Base-by-base conservation (phyloP, 1,140 invertebrate species). In the Goniozus legneri region DNA sequence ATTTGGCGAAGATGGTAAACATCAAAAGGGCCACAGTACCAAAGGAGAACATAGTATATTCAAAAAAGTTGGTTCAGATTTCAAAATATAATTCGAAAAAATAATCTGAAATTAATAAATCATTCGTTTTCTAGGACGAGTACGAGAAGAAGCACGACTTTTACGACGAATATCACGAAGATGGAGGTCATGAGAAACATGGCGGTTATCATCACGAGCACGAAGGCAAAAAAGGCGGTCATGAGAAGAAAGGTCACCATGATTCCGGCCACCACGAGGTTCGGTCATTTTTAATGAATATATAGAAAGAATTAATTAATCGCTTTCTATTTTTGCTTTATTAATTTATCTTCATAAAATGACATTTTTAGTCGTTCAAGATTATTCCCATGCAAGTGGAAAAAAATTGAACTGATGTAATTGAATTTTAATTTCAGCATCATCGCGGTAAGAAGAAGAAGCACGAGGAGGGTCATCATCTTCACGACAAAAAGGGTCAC, bases 111-210 rank as follows among this genome's bases (percentile, higher is more conserved):
- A n/a, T n/a, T n/a, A n/a, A n/a, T n/a, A n/a, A n/a, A n/a, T n/a
- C n/a, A 19, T 24, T 21, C 20, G 8, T 12, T 44, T 41, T 41
- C 20, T 15, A 71, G 64, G 83, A 87, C 47, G 84, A 86, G 54
- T 87, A 85, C 56, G 81, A 85, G 51, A 87, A 86, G 64, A 84
- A 83, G 48, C 80, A 84, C 8, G 82, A 86, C 56, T 87, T 87
- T 75, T 86, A 83, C 50, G 84, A 87, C 52, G 84, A 87, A 59
- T 80, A 82, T 52, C 80, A 85, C 27, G 84, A 85, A 48, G 82
- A 78, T 12, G 80, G 74, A 2, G 80, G 83, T n/a, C 76, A 82
- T 42, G 82, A 84, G 50, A 79, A 82, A 52, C 77, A 84, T 33
- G 83, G 82, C 7, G 82, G 75, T 1, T 81, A 79, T 58, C 75